Conservation (phyloP, 2,888 invertebrate genomes). For the Cancer borealis region DNA sequence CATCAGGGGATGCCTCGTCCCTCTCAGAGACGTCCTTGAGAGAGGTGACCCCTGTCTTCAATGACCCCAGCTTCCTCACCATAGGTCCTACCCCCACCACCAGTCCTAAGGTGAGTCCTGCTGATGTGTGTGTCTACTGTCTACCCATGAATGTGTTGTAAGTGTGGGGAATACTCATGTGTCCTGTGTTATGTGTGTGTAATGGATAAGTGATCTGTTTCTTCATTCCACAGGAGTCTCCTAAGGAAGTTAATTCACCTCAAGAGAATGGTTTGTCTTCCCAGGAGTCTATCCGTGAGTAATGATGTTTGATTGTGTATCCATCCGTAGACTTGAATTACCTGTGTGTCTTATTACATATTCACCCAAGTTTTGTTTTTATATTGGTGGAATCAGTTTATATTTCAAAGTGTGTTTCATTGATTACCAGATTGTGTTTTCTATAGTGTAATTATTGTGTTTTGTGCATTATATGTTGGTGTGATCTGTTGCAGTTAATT, state of each 20-base stretch:
- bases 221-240: slow-evolving; percentile 56
- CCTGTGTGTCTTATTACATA: not conserved
- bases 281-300: slow-evolving; percentile 65
- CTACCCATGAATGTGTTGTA: not conserved
- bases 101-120: slow-evolving; percentile 62
- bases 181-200: not conserved
- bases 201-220: not conserved
- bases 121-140: no score
- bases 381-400: not conserved
- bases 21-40: slow-evolving; percentile 86
- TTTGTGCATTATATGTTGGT: not conserved
- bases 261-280: slow-evolving; percentile 69
- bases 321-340: not conserved
- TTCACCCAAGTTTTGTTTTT: not conserved
- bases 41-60: slow-evolving; percentile 81
- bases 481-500: slow-evolving; percentile 58
- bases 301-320: not conserved
- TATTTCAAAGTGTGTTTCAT: not conserved
- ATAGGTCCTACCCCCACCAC: slow-evolving; percentile 77
- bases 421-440: not conserved
- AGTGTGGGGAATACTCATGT: not conserved
- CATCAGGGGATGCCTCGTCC: slow-evolving; percentile 84
- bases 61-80: slow-evolving; percentile 78
- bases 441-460: not conserved
- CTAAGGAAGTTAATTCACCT: slow-evolving; percentile 53